Evolutionary conservation across 1,140 invertebrate genomes (phyloP).

Genomic region (Magallana angulata): DNA sequence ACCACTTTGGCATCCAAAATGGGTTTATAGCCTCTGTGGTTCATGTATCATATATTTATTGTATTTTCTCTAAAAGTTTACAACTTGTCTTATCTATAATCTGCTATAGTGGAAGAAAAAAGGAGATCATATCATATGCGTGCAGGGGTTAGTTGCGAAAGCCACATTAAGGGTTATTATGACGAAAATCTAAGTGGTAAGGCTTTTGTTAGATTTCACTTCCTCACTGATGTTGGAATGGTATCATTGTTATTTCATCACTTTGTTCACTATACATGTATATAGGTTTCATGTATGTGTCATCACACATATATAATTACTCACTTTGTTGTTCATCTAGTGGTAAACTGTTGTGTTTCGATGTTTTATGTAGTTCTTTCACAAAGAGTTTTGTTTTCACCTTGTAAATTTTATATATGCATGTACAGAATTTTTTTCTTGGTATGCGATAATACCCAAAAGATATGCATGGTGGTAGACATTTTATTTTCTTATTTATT

Average conservation of each 20-base stretch:
- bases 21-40: no score
- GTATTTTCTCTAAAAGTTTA: no score
- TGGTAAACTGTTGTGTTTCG: neutral
- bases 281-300: constrained; percentile 3
- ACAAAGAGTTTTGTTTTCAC: neutral
- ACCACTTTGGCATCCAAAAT: no score
- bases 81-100: neutral
- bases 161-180: constrained; percentile 4
- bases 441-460: no score
- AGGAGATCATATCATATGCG: constrained; percentile 22
- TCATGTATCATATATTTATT: no score
- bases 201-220: constrained; percentile 25
- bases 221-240: constrained; percentile 3
- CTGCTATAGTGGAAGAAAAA: constrained; percentile 23
- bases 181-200: constrained; percentile 32
- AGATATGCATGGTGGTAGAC: no score
- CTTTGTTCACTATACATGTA: neutral
- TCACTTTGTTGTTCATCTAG: neutral
- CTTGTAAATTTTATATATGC: neutral
- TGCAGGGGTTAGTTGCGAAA: constrained; percentile 27
- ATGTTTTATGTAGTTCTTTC: neutral
- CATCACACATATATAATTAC: neutral
- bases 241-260: neutral
- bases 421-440: no score
- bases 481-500: no score